phyloP scores from a whole-genome alignment of 2,888 invertebrate genomes.

The Scrobipalpa atriplicella region DNA sequence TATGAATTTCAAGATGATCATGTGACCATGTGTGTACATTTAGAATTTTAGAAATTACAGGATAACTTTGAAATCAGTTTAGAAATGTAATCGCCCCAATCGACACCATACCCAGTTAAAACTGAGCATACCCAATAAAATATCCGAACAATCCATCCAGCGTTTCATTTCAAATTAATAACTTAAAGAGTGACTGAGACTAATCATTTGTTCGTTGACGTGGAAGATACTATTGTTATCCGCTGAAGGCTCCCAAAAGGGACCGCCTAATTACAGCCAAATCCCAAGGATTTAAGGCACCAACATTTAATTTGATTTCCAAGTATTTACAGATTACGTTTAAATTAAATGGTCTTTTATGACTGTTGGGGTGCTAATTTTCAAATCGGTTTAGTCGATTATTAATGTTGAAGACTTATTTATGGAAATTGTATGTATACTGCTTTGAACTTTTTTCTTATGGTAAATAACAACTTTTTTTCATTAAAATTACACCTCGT shows the following conservation, averaged over 20 bases:
- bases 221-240: constrained; percentile 45
- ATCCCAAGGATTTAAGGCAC: constrained; percentile 31
- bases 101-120: neutral
- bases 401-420: neutral
- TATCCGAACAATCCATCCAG: constrained; percentile 48
- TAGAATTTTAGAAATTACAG: too few species aligned
- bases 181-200: constrained; percentile 54
- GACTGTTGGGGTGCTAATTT: neutral
- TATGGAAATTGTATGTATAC: too few species aligned
- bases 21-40: too few species aligned
- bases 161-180: constrained; percentile 59
- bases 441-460: too few species aligned
- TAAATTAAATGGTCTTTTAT: constrained; percentile 25
- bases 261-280: constrained; percentile 36
- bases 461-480: too few species aligned
- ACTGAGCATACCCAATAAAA: constrained; percentile 3
- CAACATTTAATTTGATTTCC: constrained; percentile 24
- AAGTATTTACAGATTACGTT: constrained; percentile 25
- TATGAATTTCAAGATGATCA: too few species aligned
- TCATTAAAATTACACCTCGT: too few species aligned
- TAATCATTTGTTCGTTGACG: constrained; percentile 50
- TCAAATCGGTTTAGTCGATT: neutral
- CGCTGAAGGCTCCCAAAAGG: constrained; percentile 29
- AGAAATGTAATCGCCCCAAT: too few species aligned
- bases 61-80: too few species aligned